Evolutionary conservation across 2,797 vertebrate species (phyloP).

Genomic region (Trachurus trachurus): DNA sequence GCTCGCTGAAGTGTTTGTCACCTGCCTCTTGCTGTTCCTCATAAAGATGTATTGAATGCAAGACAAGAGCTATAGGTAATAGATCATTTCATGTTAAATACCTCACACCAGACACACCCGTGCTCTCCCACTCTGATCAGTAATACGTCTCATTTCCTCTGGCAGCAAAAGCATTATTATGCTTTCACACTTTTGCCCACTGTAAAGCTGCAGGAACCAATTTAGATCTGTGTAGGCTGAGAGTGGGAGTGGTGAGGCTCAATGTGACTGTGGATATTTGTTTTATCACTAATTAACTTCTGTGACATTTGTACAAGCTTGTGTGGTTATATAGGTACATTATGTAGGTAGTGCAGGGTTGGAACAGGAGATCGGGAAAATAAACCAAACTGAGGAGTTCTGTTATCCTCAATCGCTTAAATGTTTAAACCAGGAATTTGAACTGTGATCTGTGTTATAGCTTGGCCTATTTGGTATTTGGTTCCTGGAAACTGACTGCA

Average conservation of each 20-base stretch:
- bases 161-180: background rate
- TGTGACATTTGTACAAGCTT: background rate
- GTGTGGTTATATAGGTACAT: background rate
- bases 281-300: background rate
- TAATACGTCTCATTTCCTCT: conserved; percentile 1
- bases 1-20: background rate
- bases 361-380: background rate
- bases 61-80: background rate
- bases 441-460: too few species aligned
- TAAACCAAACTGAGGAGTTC: background rate
- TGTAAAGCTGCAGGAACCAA: conserved; percentile 22
- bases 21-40: conserved; percentile 7
- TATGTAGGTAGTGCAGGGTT: background rate
- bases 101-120: background rate
- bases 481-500: background rate
- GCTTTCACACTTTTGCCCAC: conserved; percentile 4
- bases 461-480: too few species aligned
- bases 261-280: conserved; percentile 5
- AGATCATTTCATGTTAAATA: background rate
- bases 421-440: background rate
- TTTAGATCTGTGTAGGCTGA: conserved; percentile 37
- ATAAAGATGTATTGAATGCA: background rate
- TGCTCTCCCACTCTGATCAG: too few species aligned
- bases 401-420: background rate
- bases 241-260: conserved; percentile 11